Evolutionary conservation across 1,140 invertebrate species (phyloP), one percentile per base, ranked within the genome.

Genomic region (Diabrotica undecimpunctata): DNA sequence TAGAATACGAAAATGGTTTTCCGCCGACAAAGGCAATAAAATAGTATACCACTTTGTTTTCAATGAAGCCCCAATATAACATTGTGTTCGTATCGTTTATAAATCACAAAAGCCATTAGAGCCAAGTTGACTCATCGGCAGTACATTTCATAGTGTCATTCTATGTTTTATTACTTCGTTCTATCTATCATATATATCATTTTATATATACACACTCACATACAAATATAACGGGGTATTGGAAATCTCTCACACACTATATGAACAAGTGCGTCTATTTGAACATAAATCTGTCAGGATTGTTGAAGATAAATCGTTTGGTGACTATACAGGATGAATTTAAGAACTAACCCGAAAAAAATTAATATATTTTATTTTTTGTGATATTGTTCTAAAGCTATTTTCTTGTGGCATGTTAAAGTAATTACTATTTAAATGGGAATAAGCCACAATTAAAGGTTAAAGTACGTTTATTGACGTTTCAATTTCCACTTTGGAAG

Each of bases 161-260:
- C 56, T 54, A 64, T 67, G 66, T 67, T 67, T 67, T 67, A 67
- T 67, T 67, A 67, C 61, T 62, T 62, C 66, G 54, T 56, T 54
- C 61, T 67, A 67, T 67, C 66, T 67, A 67, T 67, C 66, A 63
- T 67, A 67, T 67, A 67, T 67, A 62, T 63, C 66, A 62, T 46
- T 46, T 46, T 10, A 46, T 46, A 46, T 46, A 46, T 46, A 46
- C n/a, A 46, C n/a, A 46, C 41, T 10, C 61, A 52, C 52, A 59
- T 56, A 63, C 61, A 63, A 62, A 67, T 63, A 67, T 67, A 67
- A 67, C 61, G 61, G 61, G 41, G 61, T 46, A 60, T 62, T 62
- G 65, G 65, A 58, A 66, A 66, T 66, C 52, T 58, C 56, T 66
- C 51, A 35, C 14, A 14, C 10, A 35, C 58, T 39, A 36, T 60